Base-by-base conservation (phyloP, 2,888 invertebrate species). In the Tetropium fuscum region DNA sequence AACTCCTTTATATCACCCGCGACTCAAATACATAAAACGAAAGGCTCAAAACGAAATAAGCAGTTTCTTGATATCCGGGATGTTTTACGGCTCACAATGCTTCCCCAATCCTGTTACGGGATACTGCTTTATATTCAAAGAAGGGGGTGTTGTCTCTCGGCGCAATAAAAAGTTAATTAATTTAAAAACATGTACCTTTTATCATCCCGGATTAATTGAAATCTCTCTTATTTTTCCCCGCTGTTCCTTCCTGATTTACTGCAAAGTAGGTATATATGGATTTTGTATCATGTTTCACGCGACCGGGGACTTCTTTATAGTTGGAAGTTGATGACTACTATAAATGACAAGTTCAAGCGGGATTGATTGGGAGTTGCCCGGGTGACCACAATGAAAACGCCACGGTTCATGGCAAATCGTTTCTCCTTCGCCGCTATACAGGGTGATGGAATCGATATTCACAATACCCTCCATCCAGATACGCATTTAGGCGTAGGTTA, bases 1-100 rank as follows among this genome's bases (percentile, higher is more conserved):
- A 73, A 74, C 69, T 74, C 70, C 60, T 53, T 49, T 45, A 58
- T 56, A 59, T 57, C 64, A 59, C 58, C 40, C 55, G 20, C 15
- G 15, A 47, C 45, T 34, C 34, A 40, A 43, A 41, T 16, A 25
- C 32, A 30, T 40, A 41, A 40, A 53, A 55, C 38, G 49, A 49
- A 38, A 49, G 38, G 49, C 49, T 38, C 48, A 36, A 49, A 38
- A 49, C 36, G 49, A 49, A 49, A 36, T 38, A 49, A 38, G 49
- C 49, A 49, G 49, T 49, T 49, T 25, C 38, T 18, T 49, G 48
- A 48, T 48, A 36, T 48, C 36, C 48, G 16, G 16, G 49, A 49
- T 49, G 11, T 49, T 49, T 27, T 25, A 49, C n/a, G 36, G 25
- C 38, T 25, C 38, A 16, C 49, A 18, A 38, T 49, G 38, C 20